Evolutionary conservation across 2,113 vertebrate species (phyloP), one percentile per base, ranked within the genome.

Genomic region (Sclerurus mexicanus): DNA sequence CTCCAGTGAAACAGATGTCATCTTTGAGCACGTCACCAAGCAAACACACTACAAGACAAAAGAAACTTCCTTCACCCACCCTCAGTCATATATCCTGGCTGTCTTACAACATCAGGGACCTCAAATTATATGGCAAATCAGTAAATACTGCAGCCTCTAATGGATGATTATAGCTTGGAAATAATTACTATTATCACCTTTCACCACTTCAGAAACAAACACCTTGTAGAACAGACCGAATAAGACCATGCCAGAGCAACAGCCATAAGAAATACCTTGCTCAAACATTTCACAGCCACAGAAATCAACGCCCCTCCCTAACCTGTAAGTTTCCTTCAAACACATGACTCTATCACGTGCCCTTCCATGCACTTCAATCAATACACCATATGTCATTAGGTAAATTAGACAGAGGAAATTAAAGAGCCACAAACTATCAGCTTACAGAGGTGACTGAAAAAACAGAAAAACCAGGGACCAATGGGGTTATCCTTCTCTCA

Each of bases 121-220:
- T 74, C 93, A 86, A 96, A 97, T 92, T 93, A 92, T n/a, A 93
- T 4, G 7, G 24, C 76, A 87, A 74, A 87, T 39, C 64, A 95
- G 44, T 68, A 93, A 96, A 93, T 72, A 74, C 4, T 59, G 25
- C 33, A 89, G 73, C 75, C 68, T 90, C 73, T 97, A 93, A 95
- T 89, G 44, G 68, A 87, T 75, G 68, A 44, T 85, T 95, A 81
- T n/a, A 89, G 55, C 64, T 85, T 64, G 30, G 73, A 75, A 96
- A 67, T 87, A 93, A 97, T 95, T 52, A 95, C 76, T 87, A 64
- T 63, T 30, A 85, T 89, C 63, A 89, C 50, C 75, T 92, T 87
- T 84, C 22, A 35, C 69, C 60, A 68, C 47, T 89, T 86, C 68
- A 78, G 52, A 80, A 89, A 83, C 42, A 75, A 93, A 75, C 30